Percentiles rank a stretch among this genome's conserved stretches.
Evolutionary conservation across 2,888 invertebrate species (phyloP).

Genomic region (Eupsilia transversa): DNA sequence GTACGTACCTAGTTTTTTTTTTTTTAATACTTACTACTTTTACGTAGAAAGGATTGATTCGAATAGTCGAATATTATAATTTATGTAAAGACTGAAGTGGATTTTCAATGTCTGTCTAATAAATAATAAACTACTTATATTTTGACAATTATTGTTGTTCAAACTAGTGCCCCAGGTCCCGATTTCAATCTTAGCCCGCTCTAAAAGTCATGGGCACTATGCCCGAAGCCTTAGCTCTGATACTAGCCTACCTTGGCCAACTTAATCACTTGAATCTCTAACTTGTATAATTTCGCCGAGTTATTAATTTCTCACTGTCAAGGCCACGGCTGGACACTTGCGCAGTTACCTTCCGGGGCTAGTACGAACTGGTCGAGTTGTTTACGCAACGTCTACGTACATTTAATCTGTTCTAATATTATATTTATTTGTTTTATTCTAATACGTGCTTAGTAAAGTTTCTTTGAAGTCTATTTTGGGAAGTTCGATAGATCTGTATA

Average conservation of each 20-base stretch:
- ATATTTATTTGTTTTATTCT: slow-evolving; percentile 61
- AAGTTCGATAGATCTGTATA: too few relatives aligned
- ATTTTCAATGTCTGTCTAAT: neutral
- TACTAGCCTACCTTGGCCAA: slow-evolving; percentile 42
- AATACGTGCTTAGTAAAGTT: neutral
- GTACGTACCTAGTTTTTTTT: neutral
- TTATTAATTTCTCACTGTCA: slow-evolving; percentile 64
- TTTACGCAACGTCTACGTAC: slow-evolving; percentile 58
- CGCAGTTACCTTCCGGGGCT: slow-evolving; percentile 66
- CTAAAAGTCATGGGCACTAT: slow-evolving; percentile 26
- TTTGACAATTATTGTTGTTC: neutral
- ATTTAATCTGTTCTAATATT: slow-evolving; percentile 52
- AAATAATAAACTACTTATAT: neutral
- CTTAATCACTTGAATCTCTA: slow-evolving; percentile 24
- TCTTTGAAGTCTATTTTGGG: slow-evolving; percentile 17
- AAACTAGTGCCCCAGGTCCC: neutral
- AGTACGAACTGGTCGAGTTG: slow-evolving; percentile 58
- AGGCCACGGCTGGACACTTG: slow-evolving; percentile 54
- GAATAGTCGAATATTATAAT: neutral
- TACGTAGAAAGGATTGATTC: neutral
- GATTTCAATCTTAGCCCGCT: slow-evolving; percentile 6
- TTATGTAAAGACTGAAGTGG: neutral
- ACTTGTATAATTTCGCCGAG: slow-evolving; percentile 26
- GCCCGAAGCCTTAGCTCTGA: slow-evolving; percentile 23
- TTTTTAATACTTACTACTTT: neutral